These are phyloP conservation scores for Arctopsyche grandis DNA, from an alignment of 1,140 invertebrate genomes.

Conservation along the genomic window DNA sequence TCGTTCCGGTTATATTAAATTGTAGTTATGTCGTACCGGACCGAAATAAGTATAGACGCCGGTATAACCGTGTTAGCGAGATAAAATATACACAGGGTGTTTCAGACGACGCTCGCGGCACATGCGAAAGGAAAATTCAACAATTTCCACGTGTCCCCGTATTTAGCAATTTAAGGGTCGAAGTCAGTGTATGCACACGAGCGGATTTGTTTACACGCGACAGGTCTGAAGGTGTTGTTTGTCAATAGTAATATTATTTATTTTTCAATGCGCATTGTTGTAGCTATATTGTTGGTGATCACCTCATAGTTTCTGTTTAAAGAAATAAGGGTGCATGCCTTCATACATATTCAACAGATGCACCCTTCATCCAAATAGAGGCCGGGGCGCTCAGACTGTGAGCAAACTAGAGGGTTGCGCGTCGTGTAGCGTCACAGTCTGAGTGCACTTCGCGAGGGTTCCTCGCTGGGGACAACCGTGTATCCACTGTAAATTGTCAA, in stretches of 20 bases:
- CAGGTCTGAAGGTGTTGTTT: not conserved
- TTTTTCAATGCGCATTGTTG: slow-evolving; percentile 8
- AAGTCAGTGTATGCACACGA: not conserved
- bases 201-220: too few species aligned
- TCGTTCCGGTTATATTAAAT: slow-evolving; percentile 54
- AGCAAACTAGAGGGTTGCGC: not conserved
- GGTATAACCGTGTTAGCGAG: slow-evolving; percentile 53
- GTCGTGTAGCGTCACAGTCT: slow-evolving; percentile 44
- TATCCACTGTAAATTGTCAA: slow-evolving; percentile 54
- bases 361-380: slow-evolving; percentile 58
- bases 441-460: slow-evolving; percentile 36
- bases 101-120: not conserved
- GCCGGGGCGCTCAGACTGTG: slow-evolving; percentile 48
- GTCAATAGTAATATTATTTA: not conserved
- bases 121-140: not conserved
- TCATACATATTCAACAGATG: slow-evolving; percentile 67
- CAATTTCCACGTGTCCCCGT: not conserved
- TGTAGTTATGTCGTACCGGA: slow-evolving; percentile 47
- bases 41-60: slow-evolving; percentile 53
- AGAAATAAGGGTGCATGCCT: slow-evolving; percentile 56
- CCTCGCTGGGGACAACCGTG: slow-evolving; percentile 34
- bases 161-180: not conserved
- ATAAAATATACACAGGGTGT: slow-evolving; percentile 53
- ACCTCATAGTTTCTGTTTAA: slow-evolving; percentile 53
- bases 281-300: slow-evolving; percentile 38